These are phyloP conservation scores for Poecilia velifera DNA, from an alignment of 2,797 vertebrate species.

Conservation along the genomic window DNA sequence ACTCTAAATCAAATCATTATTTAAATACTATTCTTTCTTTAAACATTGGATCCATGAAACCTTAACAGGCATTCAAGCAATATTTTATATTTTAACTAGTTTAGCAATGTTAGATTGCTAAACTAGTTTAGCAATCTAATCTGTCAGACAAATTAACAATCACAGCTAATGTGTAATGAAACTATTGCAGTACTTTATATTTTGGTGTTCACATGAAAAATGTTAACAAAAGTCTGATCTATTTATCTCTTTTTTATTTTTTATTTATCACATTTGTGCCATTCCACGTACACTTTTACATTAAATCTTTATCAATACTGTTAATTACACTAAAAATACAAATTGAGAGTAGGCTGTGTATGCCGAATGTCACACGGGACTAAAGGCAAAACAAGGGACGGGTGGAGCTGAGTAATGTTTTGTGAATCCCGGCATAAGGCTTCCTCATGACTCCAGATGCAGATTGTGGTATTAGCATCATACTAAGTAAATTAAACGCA, in stretches of 20 bases:
- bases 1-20: background rate
- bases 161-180: background rate
- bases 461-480: conserved; percentile 52
- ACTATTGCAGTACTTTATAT: background rate
- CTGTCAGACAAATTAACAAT: background rate
- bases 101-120: too few relatives aligned
- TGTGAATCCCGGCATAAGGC: conserved; percentile 25
- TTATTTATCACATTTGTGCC: background rate
- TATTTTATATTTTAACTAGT: background rate
- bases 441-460: conserved; percentile 50
- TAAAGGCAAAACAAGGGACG: background rate
- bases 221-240: background rate
- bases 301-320: background rate
- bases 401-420: conserved; percentile 7
- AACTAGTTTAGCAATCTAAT: background rate
- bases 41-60: background rate
- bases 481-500: conserved; percentile 66
- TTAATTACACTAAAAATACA: background rate
- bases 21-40: background rate
- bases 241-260: background rate
- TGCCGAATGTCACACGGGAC: background rate
- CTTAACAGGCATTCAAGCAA: background rate
- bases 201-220: background rate
- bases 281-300: background rate
- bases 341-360: background rate